Conservation (phyloP, 2,797 vertebrate genomes). For the Synaphobranchus kaupii region DNA sequence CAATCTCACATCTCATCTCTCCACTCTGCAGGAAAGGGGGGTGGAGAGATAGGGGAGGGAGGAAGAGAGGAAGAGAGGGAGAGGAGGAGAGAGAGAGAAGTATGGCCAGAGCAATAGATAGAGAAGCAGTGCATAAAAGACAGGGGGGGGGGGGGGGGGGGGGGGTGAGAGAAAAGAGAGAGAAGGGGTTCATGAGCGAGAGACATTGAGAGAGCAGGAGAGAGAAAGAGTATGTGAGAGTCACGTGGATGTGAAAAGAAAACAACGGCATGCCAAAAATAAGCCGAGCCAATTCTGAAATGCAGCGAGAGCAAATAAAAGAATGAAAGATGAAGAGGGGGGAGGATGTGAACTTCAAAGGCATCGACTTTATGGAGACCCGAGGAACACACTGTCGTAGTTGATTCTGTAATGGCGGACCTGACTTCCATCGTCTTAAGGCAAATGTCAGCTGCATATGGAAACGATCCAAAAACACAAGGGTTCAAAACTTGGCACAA, state of each 20-base stretch:
- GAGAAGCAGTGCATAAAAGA: neutral
- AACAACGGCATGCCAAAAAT: conserved; percentile 1
- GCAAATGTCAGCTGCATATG: neutral
- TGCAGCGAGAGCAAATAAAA: neutral
- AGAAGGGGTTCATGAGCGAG: neutral
- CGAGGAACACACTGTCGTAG: neutral
- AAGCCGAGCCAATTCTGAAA: neutral
- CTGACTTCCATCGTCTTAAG: neutral
- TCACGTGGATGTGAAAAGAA: neutral
- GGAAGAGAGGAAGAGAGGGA: neutral
- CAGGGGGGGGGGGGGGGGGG: neutral
- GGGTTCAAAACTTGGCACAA: too few species aligned
- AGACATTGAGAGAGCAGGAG: neutral
- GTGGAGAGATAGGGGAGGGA: neutral
- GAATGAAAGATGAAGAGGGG: neutral
- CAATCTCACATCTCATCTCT: conserved; percentile 19
- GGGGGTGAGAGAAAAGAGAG: neutral
- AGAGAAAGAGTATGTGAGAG: neutral
- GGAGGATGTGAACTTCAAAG: neutral
- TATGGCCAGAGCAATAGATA: neutral
- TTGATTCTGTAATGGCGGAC: neutral
- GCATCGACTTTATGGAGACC: neutral
- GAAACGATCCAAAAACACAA: neutral
- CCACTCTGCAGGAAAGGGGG: conserved; percentile 16
- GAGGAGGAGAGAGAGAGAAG: neutral